Evolutionary conservation across 1,140 invertebrate species (phyloP), one percentile per base, ranked within the genome.

Genomic region (Bombus huntii): DNA sequence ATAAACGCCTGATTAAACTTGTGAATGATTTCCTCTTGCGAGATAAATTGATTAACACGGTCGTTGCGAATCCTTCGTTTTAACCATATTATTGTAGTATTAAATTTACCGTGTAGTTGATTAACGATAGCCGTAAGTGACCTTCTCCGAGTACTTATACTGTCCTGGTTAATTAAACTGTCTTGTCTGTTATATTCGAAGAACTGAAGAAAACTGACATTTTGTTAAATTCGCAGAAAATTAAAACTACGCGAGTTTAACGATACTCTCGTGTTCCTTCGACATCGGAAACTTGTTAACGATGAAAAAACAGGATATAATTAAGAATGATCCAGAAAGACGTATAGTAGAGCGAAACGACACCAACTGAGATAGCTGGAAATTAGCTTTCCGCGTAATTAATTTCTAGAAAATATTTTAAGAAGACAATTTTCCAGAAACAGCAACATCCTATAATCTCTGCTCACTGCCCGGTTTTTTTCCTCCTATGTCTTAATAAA

Each of bases 401-500:
- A 62, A 62, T n/a, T 13, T 62, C 28, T 28, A 28, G 3, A n/a
- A 25, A n/a, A 62, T 12, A 59, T 25, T n/a, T 22, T 10, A n/a
- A 62, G 22, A 62, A 62, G 28, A n/a, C 59, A n/a, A n/a, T 62
- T 62, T 62, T 13, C 3, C 10, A 28, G 2, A 3, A 10, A 28
- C 10, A 4, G 1, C 25, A 59, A 59, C 28, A 12, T 3, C 5
- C 28, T 13, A 13, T n/a, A 62, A 62, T n/a, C 1, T 13, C 4
- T 5, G 28, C 0, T 28, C 3, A 1, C 0, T 28, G 0, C 25
- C 57, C 3, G 18, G 0, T 0, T 18, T 10, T 57, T 2, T 25
- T 4, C 1, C 25, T 0, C 13, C 10, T 12, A 28, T 25, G 59
- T 62, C 28, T 12, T 13, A 28, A n/a, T 62, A n/a, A 62, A n/a